Conservation (phyloP, 2,797 vertebrate genomes). For the Arrhamphus sclerolepis region DNA sequence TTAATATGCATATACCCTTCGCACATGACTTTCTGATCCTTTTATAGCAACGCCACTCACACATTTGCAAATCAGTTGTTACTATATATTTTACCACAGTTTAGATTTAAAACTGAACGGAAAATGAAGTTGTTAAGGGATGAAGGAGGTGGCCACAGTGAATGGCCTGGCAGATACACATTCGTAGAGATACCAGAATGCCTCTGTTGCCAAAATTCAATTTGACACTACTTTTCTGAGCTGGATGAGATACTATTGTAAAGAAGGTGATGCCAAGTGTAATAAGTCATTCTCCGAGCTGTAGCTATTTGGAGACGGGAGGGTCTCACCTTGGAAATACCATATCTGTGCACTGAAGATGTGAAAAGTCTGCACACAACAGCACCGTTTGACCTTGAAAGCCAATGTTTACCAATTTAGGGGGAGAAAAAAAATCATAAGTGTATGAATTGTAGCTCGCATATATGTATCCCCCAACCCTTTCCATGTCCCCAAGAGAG, state of each 20-base stretch:
- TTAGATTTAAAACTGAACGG: conserved; percentile 67
- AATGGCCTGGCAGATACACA: conserved; percentile 18
- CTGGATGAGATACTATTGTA: conserved; percentile 47
- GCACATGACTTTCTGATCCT: conserved; percentile 67
- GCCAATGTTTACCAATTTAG: conserved; percentile 80
- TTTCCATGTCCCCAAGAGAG: conserved; percentile 69
- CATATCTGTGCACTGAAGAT: conserved; percentile 62
- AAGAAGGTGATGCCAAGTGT: conserved; percentile 31
- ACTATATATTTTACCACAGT: conserved; percentile 81
- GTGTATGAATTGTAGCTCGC: conserved; percentile 81
- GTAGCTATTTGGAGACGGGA: conserved; percentile 18
- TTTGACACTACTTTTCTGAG: conserved; percentile 41
- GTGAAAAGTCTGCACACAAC: conserved; percentile 64
- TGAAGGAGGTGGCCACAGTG: conserved; percentile 19
- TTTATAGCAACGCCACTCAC: conserved; percentile 80
- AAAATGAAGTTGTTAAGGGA: conserved; percentile 26
- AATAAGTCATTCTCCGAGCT: conserved; percentile 32
- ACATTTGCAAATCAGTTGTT: conserved; percentile 83
- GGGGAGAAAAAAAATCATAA: conserved; percentile 56
- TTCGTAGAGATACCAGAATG: conserved; percentile 12
- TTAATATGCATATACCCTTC: conserved; percentile 67
- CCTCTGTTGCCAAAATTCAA: conserved; percentile 59
- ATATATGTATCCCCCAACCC: conserved; percentile 77
- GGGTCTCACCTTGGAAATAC: conserved; percentile 48
- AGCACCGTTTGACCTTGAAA: conserved; percentile 67